Evolutionary conservation across 2,797 vertebrate genomes (phyloP), one percentile per base, ranked within the genome.

Genomic region (Emys orbicularis): DNA sequence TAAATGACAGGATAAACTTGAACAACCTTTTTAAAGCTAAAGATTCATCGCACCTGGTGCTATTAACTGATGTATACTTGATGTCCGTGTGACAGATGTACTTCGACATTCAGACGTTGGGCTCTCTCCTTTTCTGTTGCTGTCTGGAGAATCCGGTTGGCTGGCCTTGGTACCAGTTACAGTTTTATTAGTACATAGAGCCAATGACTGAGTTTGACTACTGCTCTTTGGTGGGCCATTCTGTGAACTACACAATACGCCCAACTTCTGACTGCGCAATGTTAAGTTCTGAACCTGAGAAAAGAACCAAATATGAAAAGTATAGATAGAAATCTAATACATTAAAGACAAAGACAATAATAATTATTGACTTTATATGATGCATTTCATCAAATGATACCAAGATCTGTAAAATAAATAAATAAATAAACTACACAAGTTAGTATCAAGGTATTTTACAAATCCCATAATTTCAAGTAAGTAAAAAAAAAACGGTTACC

Each of bases 251-350:
- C 99, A 98, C 94, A 99, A 96, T 56, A 98, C 98, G 95, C 98
- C 98, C 90, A 99, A 97, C 95, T 99, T 98, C 97, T 99, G 99
- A 92, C 99, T 99, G 87, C 98, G 98, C 89, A 99, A 87, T 79
- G 99, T 98, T 97, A 99, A 98, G 98, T 99, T 99, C 98, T 99
- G 99, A 97, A 99, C 98, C 98, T 99, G 97, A 92, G 89, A 94
- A 96, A 88, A 0, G 3, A 86, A 65, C 6, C 87, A 76, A 95
- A 87, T 0, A 0, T 6, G 34, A 61, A 81, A 92, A 87, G 19
- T 37, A 15, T 41, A 52, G 76, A 53, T 3, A 59, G 19, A 7
- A 37, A 0, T 3, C 27, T 79, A 27, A 95, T 91, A 29, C 4
- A 90, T 13, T 10, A 41, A 87, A 44, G 9, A 21, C 87, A 93